Percentiles rank a stretch among this genome's conserved stretches.
These are phyloP conservation scores for Echinarachnius parma DNA, from an alignment of 53 echinoderm and acorn worm genomes.

Conservation along the genomic window DNA sequence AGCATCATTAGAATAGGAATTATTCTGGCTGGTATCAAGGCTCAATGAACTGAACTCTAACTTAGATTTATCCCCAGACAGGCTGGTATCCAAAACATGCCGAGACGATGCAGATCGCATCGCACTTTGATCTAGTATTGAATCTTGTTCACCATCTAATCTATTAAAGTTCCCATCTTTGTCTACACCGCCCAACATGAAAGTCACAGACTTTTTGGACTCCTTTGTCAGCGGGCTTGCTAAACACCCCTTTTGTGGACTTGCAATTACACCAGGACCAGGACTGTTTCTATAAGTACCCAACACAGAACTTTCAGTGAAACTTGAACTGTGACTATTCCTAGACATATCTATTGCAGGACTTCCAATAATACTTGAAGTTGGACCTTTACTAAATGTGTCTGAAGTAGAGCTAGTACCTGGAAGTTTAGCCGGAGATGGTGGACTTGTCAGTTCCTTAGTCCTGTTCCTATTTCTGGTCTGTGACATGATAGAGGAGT, in stretches of 20 bases:
- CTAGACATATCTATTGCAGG: not conserved
- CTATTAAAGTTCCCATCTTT: not conserved
- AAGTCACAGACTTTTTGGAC: slow-evolving; percentile 35
- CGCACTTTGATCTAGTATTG: not conserved
- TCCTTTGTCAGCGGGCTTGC: slow-evolving; percentile 24
- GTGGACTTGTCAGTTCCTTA: not conserved
- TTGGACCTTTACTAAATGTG: slow-evolving; percentile 32
- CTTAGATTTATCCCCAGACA: not conserved
- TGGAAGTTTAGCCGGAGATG: slow-evolving; percentile 6
- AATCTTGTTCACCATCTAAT: not conserved
- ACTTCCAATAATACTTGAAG: not conserved
- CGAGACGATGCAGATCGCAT: too few species aligned
- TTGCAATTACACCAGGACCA: not conserved
- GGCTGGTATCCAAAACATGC: not conserved
- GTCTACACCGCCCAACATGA: slow-evolving; percentile 24
- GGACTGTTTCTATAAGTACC: too few species aligned
- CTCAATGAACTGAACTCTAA: slow-evolving; percentile 2
- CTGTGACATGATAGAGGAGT: slow-evolving; percentile 31
- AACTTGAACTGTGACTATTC: not conserved
- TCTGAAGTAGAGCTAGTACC: slow-evolving; percentile 11
- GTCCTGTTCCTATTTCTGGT: slow-evolving; percentile 15
- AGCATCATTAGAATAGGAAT: slow-evolving; percentile 30
- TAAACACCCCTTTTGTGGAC: too few species aligned
- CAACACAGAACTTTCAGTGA: too few species aligned
- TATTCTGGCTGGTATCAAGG: slow-evolving; percentile 19